These are phyloP conservation scores for Drosophila bipectinata DNA, from an alignment of 1,140 invertebrate species.

Conservation along the genomic window DNA sequence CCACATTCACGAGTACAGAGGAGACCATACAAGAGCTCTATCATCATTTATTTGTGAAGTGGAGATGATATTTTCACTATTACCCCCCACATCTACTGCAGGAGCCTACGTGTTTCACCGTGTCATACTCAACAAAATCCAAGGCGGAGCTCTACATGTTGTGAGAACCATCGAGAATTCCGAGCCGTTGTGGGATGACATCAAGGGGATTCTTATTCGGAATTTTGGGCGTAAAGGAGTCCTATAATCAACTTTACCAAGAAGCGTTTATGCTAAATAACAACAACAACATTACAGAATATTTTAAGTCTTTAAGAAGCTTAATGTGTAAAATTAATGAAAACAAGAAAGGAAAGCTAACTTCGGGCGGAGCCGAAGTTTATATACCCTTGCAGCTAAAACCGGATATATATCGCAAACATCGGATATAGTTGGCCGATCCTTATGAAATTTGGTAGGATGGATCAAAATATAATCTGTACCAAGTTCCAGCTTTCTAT, in stretches of 20 bases:
- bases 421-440: no score
- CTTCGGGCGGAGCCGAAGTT: no score
- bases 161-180: conserved; percentile 2
- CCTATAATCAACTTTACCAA: not conserved
- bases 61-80: conserved; percentile 2
- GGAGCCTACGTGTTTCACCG: not conserved
- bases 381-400: no score
- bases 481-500: no score
- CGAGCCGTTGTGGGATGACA: conserved; percentile 2
- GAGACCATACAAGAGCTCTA: conserved; percentile 26
- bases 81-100: conserved; percentile 1
- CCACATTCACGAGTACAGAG: not conserved
- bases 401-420: no score
- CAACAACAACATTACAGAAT: conserved; percentile 2
- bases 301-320: not conserved
- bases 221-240: conserved; percentile 1
- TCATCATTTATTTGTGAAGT: conserved; percentile 41
- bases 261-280: conserved; percentile 2
- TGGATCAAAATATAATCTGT: no score
- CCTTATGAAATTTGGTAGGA: no score
- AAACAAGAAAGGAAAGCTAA: no score
- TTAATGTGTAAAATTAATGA: no score
- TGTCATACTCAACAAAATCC: not conserved
- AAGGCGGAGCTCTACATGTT: conserved; percentile 1
- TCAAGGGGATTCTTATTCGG: conserved; percentile 2